Conservation (phyloP, 2,797 vertebrate genomes). For the Clarias pachynema region DNA sequence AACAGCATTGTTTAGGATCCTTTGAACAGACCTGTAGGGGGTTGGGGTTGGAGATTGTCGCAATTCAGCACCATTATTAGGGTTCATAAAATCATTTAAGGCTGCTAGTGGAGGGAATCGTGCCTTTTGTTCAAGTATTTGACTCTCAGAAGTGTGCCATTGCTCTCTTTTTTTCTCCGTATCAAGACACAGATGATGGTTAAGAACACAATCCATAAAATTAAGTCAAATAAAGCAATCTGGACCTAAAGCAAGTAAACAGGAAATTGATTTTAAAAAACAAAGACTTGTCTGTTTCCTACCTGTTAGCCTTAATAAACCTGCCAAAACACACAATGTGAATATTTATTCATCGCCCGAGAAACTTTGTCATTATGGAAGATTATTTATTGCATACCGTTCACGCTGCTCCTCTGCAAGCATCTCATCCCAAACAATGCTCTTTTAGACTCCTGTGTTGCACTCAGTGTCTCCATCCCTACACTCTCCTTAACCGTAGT, state of each 20-base stretch:
- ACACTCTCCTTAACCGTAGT: conserved; percentile 34
- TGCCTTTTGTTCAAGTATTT: not conserved
- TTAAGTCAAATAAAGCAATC: conserved; percentile 1
- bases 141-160: not conserved
- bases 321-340: not conserved
- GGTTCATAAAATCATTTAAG: conserved; percentile 16
- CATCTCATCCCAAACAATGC: not conserved
- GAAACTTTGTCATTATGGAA: not conserved
- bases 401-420: conserved; percentile 11
- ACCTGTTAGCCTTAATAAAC: not conserved
- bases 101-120: not conserved
- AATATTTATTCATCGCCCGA: not conserved
- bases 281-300: not conserved
- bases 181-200: not conserved
- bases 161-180: too few species aligned
- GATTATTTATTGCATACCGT: conserved; percentile 37
- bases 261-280: not conserved
- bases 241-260: not conserved
- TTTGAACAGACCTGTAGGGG: not conserved
- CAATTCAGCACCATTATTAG: not conserved
- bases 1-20: not conserved
- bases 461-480: conserved; percentile 35
- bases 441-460: conserved; percentile 2
- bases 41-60: not conserved
- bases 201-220: not conserved